A percentile compares a stretch with the other conserved stretches of the same genome.
Conservation (phyloP, 2,113 vertebrate genomes). For the Sakesphorus luctuosus region DNA sequence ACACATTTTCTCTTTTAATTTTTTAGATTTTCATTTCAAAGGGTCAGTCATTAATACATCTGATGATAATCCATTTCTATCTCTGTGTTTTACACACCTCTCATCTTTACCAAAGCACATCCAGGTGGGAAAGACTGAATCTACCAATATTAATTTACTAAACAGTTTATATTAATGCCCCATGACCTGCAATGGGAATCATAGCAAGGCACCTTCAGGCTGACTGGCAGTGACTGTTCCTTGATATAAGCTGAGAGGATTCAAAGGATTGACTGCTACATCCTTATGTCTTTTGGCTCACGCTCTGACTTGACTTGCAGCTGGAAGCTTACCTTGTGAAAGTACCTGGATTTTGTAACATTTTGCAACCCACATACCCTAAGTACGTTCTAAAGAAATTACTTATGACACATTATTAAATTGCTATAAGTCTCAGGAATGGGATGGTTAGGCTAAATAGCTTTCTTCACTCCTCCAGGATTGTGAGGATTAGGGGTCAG, state of each 20-base stretch:
- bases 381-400: not conserved
- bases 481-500: not conserved
- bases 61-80: not conserved
- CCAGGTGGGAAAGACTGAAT: not conserved
- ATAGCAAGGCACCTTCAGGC: not conserved
- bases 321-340: not conserved
- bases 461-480: not conserved
- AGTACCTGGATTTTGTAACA: not conserved
- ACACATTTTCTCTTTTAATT: not conserved
- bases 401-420: not conserved
- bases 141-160: not conserved
- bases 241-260: accelerated
- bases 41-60: not conserved
- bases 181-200: not conserved
- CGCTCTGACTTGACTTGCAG: not conserved
- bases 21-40: not conserved
- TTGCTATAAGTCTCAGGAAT: not conserved
- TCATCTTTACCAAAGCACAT: not conserved
- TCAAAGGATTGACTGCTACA: not conserved
- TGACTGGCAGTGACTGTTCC: not conserved
- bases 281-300: not conserved
- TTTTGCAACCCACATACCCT: not conserved
- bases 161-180: not conserved
- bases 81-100: not conserved
- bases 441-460: not conserved